These are phyloP conservation scores for Melieria omissa DNA, from an alignment of 2,888 invertebrate species.

Conservation along the genomic window DNA sequence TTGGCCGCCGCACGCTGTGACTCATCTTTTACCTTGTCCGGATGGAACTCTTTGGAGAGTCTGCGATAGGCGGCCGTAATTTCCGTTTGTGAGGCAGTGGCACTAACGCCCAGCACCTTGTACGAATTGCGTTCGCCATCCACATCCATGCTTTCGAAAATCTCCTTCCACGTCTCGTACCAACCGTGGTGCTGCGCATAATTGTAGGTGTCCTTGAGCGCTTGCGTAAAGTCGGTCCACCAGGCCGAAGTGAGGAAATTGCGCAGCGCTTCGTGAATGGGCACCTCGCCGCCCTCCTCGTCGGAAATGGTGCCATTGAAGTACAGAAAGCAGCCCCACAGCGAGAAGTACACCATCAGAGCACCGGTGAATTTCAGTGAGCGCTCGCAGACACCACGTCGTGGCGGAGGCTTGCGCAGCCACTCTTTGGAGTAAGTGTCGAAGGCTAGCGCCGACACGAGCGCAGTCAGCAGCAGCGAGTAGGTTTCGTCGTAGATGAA, in stretches of 20 bases:
- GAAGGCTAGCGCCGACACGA: slow-evolving; percentile 76
- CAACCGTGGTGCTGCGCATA: slow-evolving; percentile 88
- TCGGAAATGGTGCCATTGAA: slow-evolving; percentile 90
- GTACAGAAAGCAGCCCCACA: slow-evolving; percentile 85
- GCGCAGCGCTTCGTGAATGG: slow-evolving; percentile 85
- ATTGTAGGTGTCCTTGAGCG: slow-evolving; percentile 78
- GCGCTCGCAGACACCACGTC: slow-evolving; percentile 68
- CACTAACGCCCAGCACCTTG: slow-evolving; percentile 81
- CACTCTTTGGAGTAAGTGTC: slow-evolving; percentile 83
- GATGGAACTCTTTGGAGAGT: slow-evolving; percentile 88
- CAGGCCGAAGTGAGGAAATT: slow-evolving; percentile 91
- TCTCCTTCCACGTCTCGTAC: slow-evolving; percentile 87
- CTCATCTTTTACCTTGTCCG: slow-evolving; percentile 87
- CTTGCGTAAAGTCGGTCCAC: slow-evolving; percentile 85
- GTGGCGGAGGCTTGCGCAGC: slow-evolving; percentile 74
- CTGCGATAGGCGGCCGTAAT: slow-evolving; percentile 85
- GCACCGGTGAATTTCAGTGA: slow-evolving; percentile 72
- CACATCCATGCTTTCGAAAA: slow-evolving; percentile 87
- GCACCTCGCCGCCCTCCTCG: slow-evolving; percentile 86
- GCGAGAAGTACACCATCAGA: slow-evolving; percentile 74
- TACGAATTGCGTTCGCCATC: slow-evolving; percentile 91
- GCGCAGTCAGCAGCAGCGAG: slow-evolving; percentile 76
- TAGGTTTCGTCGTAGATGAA: slow-evolving; percentile 80
- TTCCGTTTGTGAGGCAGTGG: slow-evolving; percentile 85
- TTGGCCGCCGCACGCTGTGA: slow-evolving; percentile 77